Base-by-base conservation (phyloP, 2,797 vertebrate genomes). In the Helicolenus hilgendorfi region DNA sequence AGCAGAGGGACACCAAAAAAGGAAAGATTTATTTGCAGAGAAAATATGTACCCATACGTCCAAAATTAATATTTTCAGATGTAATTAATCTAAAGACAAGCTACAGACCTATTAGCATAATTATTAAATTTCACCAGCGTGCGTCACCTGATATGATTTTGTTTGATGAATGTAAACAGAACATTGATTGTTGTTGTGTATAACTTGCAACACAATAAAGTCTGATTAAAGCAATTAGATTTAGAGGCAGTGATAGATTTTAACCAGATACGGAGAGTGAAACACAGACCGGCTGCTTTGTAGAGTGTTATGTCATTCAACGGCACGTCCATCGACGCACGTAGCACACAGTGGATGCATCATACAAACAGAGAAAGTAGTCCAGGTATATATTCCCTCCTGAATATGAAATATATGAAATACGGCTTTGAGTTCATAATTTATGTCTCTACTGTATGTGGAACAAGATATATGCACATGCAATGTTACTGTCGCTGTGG, bases 71-170 rank as follows among this genome's bases (percentile, higher is more conserved):
- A 77, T 67, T 79, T 83, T 65, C 58, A 74, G 33, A 73, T 85
- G 31, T 79, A 86, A 93, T 93, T 89, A 69, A 85, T 85, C 80
- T 73, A 78, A 81, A 85, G 29, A 77, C 38, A 65, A 84, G 65
- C 38, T 45, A 76, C 71, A 77, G 18, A 81, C 14, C 11, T 55
- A 87, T 82, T 90, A 88, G 74, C 87, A 82, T 91, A 86, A 88
- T 83, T 81, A 90, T 93, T 73, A 11, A 27, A 77, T 87, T 87
- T 55, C 15, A 79, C 56, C 73, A 75, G 31, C 45, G 72, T 76
- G 60, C 78, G 45, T 77, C 45, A 70, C 45, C 79, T 85, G 67
- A 83, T 73, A 74, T 80, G 67, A 86, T 83, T 83, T 77, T 84
- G 74, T 79, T 80, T 79, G 49, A 74, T 87, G 14, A 84, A 88